Base-by-base conservation (phyloP, 2,888 invertebrate species). In the Acleris sparsana region DNA sequence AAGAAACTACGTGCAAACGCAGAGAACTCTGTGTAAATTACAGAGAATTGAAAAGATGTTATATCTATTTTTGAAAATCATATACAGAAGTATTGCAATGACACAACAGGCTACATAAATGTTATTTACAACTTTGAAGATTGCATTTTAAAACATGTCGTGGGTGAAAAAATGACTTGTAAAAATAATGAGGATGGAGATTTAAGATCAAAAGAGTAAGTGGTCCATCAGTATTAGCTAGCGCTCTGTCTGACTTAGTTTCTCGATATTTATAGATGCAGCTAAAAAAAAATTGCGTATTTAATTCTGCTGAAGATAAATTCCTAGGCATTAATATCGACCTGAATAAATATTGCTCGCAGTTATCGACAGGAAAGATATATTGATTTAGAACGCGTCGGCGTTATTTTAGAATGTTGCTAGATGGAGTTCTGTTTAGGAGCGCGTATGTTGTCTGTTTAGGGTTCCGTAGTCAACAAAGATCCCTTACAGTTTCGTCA, bases 251-350 rank as follows among this genome's bases (percentile, higher is more conserved):
- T 46, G 51, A 61, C 55, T 65, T 49, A 39, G 58, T n/a, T 53
- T 61, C 17, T n/a, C 65, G 6, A 56, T 55, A 65, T 65, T 51
- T 65, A 65, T 61, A 43, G 3, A 11, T 46, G 33, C 44, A 60
- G 48, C 51, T 65, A 51, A 56, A 55, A 22, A n/a, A 49, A 18
- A 55, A 55, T 20, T 25, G 18, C 25, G 56, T 60, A 51, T 61
- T 65, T 55, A 65, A 61, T 61, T 64, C 59, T 49, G 43, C 65
- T 55, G 29, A 25, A 59, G 59, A 64, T 61, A 61, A 22, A 46
- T 25, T 57, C 57, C 55, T 17, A 33, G 44, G 49, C 49, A 61
- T 61, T 65, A 22, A 60, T 53, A 60, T 44, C 44, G 29, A 9
- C 60, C 44, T 55, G 60, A 17, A 60, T 51, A 65, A 65, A 65